phyloP scores from a whole-genome alignment of 2,113 vertebrate genomes.

The Dipodomys stephensi region DNA sequence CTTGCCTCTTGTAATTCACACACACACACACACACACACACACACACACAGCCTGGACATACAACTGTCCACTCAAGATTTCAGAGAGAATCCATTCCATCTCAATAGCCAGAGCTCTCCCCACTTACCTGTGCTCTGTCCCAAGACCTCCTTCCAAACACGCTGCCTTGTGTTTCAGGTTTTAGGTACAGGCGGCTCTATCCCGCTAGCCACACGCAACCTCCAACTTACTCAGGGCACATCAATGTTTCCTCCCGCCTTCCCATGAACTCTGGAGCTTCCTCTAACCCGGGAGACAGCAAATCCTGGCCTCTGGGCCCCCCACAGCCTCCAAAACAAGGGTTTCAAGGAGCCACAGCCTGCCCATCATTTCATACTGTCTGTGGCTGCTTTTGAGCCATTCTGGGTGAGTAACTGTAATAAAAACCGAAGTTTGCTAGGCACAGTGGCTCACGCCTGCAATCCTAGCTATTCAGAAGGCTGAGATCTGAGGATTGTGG shows the following conservation, averaged over 20 bases:
- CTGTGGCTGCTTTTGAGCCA: background rate
- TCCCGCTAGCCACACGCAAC: fast-evolving
- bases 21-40: too few species aligned
- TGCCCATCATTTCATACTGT: fast-evolving
- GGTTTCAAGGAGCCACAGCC: background rate
- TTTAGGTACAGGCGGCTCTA: background rate
- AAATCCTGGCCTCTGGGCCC: too few species aligned
- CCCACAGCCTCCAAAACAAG: background rate
- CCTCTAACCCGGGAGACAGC: background rate
- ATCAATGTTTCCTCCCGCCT: background rate
- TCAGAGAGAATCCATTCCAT: background rate
- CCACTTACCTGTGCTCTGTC: background rate
- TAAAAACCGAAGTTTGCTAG: background rate
- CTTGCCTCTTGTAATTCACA: background rate
- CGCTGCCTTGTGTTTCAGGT: fast-evolving
- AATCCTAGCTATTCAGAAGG: too few species aligned
- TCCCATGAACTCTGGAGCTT: background rate
- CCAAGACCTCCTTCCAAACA: background rate
- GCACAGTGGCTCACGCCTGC: too few species aligned
- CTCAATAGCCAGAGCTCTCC: background rate
- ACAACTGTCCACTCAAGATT: background rate
- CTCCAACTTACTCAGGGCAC: background rate
- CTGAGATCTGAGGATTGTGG: too few species aligned
- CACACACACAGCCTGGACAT: too few species aligned
- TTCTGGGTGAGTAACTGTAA: background rate